Evolutionary conservation across 2,888 invertebrate genomes (phyloP).

Genomic region (Eurytoma adleriae): DNA sequence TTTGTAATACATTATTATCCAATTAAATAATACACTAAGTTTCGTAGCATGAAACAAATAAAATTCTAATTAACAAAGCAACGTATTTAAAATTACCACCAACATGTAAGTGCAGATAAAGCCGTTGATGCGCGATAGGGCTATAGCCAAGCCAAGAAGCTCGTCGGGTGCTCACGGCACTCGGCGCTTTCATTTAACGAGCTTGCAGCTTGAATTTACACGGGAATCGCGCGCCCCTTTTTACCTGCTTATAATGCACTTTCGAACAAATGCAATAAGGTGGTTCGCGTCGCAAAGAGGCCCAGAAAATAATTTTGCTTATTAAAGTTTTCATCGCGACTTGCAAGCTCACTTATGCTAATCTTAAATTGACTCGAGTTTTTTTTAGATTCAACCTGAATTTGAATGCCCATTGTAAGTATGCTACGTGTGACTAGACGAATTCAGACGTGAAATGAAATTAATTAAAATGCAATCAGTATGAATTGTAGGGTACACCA

Average conservation of each 20-base stretch:
- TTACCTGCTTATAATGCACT: slow-evolving; percentile 20
- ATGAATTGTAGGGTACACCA: no score
- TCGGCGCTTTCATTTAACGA: slow-evolving; percentile 39
- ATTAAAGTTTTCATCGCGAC: neutral
- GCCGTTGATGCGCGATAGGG: neutral
- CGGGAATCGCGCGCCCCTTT: slow-evolving; percentile 3
- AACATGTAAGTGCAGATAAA: slow-evolving; percentile 1
- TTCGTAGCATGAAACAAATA: no score
- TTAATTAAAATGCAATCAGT: no score
- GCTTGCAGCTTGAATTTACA: slow-evolving; percentile 38
- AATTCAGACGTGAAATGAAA: no score
- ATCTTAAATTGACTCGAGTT: no score
- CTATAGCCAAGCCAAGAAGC: neutral
- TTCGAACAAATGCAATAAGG: slow-evolving; percentile 38
- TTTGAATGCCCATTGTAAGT: no score
- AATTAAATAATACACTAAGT: no score
- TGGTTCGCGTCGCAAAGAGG: neutral
- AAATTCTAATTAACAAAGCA: no score
- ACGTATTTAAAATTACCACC: no score
- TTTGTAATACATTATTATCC: no score
- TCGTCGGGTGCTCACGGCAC: neutral
- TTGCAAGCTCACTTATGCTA: neutral
- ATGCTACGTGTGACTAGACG: no score
- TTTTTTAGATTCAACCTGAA: no score
- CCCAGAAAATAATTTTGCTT: neutral